Base-by-base conservation (phyloP, 2,888 invertebrate genomes). In the Choreutis nemorana region DNA sequence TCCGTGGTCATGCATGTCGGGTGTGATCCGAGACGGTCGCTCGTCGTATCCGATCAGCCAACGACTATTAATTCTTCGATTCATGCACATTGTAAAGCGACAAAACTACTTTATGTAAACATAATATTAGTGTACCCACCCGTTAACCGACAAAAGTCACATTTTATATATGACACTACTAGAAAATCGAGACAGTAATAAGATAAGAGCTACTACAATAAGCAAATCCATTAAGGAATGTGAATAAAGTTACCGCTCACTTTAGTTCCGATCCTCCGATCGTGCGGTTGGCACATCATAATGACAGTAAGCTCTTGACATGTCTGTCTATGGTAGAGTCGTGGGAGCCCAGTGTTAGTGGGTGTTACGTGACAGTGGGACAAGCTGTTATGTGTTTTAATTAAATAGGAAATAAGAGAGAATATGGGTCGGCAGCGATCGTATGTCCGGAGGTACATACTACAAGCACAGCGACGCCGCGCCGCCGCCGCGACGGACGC, bases 51-150 rank as follows among this genome's bases (percentile, higher is more conserved):
- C 59, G 54, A 47, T 50, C 61, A 53, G 62, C 60, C 65, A 54
- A 60, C 66, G 63, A 59, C 64, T 65, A 64, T 52, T 43, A 49
- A 47, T 48, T 55, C 52, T 53, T 58, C 64, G 54, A 41, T 47
- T 60, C 73, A 75, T 75, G 75, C 75, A 77, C 73, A 66, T 68
- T 65, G 63, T 68, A 66, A 73, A 75, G 73, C 75, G 68, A 70
- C 73, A 71, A 71, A 68, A 72, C 77, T 77, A 77, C 77, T 66
- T 58, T 72, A 75, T 68, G 72, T 72, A 73, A 68, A 72, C 64
- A 71, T 66, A 71, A 71, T 64, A 73, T 73, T 72, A 75, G 73
- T 72, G 73, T 73, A 75, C 77, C 75, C 75, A 77, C 73, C 75
- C 75, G 60, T 63, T 44, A 60, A 70, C 70, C 71, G 73, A 70